Conservation (phyloP, 1,140 invertebrate genomes). For the Drepana arcuata region DNA sequence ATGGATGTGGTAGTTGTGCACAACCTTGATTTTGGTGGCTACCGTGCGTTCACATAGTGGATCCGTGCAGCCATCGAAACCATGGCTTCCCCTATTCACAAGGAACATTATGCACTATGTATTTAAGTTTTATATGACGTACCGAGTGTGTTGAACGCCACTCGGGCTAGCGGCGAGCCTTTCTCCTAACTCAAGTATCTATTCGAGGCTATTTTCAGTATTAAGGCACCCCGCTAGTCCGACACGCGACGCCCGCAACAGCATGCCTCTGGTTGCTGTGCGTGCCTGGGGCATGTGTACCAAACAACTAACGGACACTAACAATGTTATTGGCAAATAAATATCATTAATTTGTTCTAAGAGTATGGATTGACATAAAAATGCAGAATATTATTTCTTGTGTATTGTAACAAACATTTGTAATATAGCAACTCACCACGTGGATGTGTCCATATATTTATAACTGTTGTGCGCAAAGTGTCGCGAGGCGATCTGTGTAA, state of each 20-base stretch:
- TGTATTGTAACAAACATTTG: slow-evolving; percentile 16
- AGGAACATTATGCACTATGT: slow-evolving; percentile 45
- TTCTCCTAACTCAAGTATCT: too few relatives aligned
- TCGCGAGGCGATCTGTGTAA: slow-evolving; percentile 4
- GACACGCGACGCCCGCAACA: slow-evolving; percentile 6
- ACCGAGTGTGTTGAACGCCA: too few relatives aligned
- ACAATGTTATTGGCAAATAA: slow-evolving; percentile 31
- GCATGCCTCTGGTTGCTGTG: too few relatives aligned
- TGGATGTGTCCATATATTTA: slow-evolving; percentile 20
- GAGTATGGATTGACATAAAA: slow-evolving; percentile 52
- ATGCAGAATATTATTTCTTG: slow-evolving; percentile 47
- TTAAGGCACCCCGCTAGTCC: slow-evolving; percentile 17
- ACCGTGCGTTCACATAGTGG: slow-evolving; percentile 35
- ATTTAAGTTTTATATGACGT: slow-evolving; percentile 55
- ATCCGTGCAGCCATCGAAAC: slow-evolving; percentile 21
- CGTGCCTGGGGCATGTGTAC: too few relatives aligned
- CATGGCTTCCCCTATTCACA: slow-evolving; percentile 28
- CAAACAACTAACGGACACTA: slow-evolving; percentile 13
- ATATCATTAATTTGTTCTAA: slow-evolving; percentile 43
- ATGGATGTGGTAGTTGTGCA: slow-evolving; percentile 12
- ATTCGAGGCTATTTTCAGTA: slow-evolving; percentile 33
- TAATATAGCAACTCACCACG: slow-evolving; percentile 6
- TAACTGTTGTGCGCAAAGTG: slow-evolving; percentile 12
- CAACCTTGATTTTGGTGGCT: slow-evolving; percentile 14
- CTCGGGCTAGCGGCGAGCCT: too few relatives aligned